Evolutionary conservation across 2,888 invertebrate species (phyloP).

Genomic region (Lochmaea capreae): DNA sequence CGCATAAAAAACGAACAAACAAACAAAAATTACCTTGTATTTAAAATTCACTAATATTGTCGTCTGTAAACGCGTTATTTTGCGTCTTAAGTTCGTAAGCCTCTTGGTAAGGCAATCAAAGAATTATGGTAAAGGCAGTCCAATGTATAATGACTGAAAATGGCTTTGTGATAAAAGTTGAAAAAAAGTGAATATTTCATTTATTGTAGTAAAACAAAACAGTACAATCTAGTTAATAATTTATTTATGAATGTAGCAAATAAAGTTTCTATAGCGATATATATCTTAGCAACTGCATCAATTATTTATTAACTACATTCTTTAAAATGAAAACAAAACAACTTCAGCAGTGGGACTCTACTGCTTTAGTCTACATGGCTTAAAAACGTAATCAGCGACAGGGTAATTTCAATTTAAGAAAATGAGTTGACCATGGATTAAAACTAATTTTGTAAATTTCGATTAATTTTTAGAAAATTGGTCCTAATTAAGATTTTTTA

Average conservation of each 20-base stretch:
- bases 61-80: too few relatives aligned
- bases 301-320: constrained; percentile 18
- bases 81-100: too few relatives aligned
- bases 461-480: background rate
- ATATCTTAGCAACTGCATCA: background rate
- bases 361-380: constrained; percentile 1
- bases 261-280: constrained; percentile 12
- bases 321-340: constrained; percentile 6
- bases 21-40: too few relatives aligned
- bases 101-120: too few relatives aligned
- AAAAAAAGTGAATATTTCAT: background rate
- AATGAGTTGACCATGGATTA: background rate
- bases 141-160: too few relatives aligned
- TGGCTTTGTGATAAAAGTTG: too few relatives aligned
- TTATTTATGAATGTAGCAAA: constrained; percentile 17
- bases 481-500: background rate
- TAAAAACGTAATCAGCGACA: background rate
- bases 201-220: background rate
- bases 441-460: background rate
- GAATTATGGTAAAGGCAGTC: too few relatives aligned
- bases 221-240: constrained; percentile 4
- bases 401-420: background rate
- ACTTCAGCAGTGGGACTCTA: constrained; percentile 12
- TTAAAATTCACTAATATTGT: too few relatives aligned
- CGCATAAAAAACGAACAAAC: too few relatives aligned